Conservation (phyloP, 2,888 invertebrate genomes). For the Cataglyphis cursor region DNA sequence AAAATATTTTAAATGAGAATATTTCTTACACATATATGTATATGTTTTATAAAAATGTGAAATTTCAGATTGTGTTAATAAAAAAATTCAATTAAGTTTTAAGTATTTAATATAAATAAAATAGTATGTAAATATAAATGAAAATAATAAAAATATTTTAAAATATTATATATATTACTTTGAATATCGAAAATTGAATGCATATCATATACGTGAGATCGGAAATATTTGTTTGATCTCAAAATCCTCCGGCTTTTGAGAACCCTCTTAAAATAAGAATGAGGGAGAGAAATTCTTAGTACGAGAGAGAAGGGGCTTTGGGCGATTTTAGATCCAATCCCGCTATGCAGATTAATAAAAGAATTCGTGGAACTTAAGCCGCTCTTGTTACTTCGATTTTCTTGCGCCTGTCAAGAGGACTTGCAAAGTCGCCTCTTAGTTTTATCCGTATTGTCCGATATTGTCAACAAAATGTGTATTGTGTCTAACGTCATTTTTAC, state of each 20-base stretch:
- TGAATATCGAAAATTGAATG: background rate
- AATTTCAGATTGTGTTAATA: background rate
- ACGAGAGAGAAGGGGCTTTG: slow-evolving; percentile 57
- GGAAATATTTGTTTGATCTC: background rate
- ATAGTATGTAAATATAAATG: background rate
- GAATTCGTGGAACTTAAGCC: slow-evolving; percentile 85
- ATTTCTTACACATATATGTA: too few species aligned
- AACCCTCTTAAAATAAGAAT: slow-evolving; percentile 10
- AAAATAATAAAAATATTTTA: background rate
- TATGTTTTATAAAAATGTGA: background rate
- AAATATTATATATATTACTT: background rate
- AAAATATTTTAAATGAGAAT: too few species aligned
- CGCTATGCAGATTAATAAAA: slow-evolving; percentile 85
- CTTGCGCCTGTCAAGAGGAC: slow-evolving; percentile 70
- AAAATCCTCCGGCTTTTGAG: background rate
- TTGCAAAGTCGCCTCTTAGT: slow-evolving; percentile 60
- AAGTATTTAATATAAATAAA: background rate
- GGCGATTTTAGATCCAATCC: slow-evolving; percentile 84
- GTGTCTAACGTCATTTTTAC: slow-evolving; percentile 63
- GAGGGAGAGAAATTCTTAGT: slow-evolving; percentile 34
- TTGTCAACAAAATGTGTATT: slow-evolving; percentile 71
- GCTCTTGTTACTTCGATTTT: slow-evolving; percentile 83
- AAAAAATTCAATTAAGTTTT: background rate
- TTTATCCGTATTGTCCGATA: slow-evolving; percentile 78
- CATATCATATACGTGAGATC: slow-evolving; percentile 1